These are phyloP conservation scores for fruit fly (Drosophila melanogaster) DNA, from an alignment of 1,140 invertebrate species.

Conservation along the genomic window DNA sequence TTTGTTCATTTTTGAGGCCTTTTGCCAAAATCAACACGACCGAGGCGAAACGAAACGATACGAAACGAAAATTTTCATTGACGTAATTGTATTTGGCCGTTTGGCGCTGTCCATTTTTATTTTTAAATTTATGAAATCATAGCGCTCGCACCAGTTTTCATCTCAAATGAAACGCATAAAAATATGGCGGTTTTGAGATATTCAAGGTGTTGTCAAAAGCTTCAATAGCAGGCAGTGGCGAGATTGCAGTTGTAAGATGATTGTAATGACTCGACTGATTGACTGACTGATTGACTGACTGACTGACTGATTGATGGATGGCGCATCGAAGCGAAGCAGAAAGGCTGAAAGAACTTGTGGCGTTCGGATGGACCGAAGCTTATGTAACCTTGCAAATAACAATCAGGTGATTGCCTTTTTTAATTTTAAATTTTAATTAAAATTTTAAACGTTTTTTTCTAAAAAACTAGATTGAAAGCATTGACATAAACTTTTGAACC, in stretches of 20 bases:
- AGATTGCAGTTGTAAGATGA: constrained; percentile 27
- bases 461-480: no score
- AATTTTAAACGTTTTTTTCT: no score
- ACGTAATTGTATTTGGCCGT: constrained; percentile 71
- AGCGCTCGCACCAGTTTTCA: constrained; percentile 11
- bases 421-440: no score
- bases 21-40: constrained; percentile 74
- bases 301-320: constrained; percentile 35
- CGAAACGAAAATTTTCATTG: constrained; percentile 68
- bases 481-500: no score
- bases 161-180: constrained; percentile 32
- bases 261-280: constrained; percentile 35
- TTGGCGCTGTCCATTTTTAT: constrained; percentile 55
- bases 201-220: constrained; percentile 60
- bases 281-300: constrained; percentile 27
- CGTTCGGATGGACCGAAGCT: constrained; percentile 22
- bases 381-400: constrained; percentile 25
- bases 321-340: constrained; percentile 9
- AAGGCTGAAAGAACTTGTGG: constrained; percentile 6
- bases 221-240: constrained; percentile 18
- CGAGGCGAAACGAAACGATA: constrained; percentile 32
- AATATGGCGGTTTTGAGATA: constrained; percentile 23
- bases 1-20: constrained; percentile 50
- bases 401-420: neutral
- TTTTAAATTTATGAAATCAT: constrained; percentile 82